These are phyloP conservation scores for Gonatopus flavifemur DNA, from an alignment of 1,140 invertebrate species.

Conservation along the genomic window DNA sequence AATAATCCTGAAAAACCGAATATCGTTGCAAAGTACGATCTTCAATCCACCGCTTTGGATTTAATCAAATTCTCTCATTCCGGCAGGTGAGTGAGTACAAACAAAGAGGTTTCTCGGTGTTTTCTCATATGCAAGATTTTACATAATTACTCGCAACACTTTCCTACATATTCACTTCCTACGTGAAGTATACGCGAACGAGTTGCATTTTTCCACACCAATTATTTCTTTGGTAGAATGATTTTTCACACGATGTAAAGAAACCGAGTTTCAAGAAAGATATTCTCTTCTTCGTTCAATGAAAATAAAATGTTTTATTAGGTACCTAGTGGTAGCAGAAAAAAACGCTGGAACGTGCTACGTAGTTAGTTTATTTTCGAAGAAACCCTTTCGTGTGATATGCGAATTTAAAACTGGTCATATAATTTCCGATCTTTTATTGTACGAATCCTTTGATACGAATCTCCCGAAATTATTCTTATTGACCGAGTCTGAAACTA, in stretches of 20 bases:
- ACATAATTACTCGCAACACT: too few species aligned
- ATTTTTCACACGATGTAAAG: too few species aligned
- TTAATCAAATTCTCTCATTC: slow-evolving; percentile 44
- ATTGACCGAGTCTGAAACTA: slow-evolving; percentile 19
- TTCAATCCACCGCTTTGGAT: slow-evolving; percentile 37
- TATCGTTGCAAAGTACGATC: slow-evolving; percentile 21
- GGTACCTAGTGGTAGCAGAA: slow-evolving; percentile 29
- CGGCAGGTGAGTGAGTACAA: slow-evolving; percentile 41
- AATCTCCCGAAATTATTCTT: slow-evolving; percentile 19
- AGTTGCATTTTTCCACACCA: too few species aligned
- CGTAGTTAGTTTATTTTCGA: slow-evolving; percentile 28
- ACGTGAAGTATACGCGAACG: too few species aligned
- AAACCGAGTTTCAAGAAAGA: slow-evolving; percentile 14
- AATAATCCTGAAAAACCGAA: slow-evolving; percentile 26
- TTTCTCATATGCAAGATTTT: too few species aligned
- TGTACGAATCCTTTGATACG: slow-evolving; percentile 32
- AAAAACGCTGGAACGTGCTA: slow-evolving; percentile 37
- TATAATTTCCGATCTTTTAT: slow-evolving; percentile 32
- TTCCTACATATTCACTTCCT: too few species aligned
- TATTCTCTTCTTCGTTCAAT: slow-evolving; percentile 11
- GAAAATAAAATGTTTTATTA: too few species aligned
- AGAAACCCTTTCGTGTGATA: slow-evolving; percentile 22
- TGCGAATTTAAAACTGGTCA: slow-evolving; percentile 13
- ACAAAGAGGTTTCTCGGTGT: too few species aligned
- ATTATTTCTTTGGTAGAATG: too few species aligned